phyloP scores from a whole-genome alignment of 2,113 vertebrate genomes.

The Micronycteris hirsuta region DNA sequence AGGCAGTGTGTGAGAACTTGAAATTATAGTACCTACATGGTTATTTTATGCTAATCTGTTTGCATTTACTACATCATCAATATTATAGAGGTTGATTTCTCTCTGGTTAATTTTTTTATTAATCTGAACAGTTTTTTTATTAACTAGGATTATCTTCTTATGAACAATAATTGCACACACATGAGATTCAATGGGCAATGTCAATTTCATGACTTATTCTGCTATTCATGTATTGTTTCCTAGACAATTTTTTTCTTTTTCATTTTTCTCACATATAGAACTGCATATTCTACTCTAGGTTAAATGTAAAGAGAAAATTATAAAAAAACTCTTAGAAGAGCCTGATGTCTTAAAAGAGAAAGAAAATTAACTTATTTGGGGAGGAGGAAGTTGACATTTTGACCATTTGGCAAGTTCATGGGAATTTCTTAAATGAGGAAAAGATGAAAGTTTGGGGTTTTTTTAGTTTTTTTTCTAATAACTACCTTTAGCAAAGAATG shows the following conservation, averaged over 20 bases:
- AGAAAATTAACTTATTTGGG: not conserved
- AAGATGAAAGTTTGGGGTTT: not conserved
- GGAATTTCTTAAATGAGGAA: not conserved
- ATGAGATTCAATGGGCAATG: not conserved
- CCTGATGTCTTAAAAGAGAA: not conserved
- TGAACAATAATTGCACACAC: not conserved
- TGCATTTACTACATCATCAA: not conserved
- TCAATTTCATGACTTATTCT: not conserved
- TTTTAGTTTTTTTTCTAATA: not conserved
- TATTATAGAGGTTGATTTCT: not conserved
- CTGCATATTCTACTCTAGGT: not conserved
- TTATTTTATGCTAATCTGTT: not conserved
- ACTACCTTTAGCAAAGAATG: not conserved
- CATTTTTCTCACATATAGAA: not conserved
- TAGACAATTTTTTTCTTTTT: not conserved
- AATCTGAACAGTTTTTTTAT: not conserved
- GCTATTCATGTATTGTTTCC: not conserved
- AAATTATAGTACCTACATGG: not conserved
- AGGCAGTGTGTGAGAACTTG: not conserved
- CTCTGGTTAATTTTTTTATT: not conserved
- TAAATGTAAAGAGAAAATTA: not conserved
- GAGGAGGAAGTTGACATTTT: not conserved
- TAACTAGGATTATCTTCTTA: not conserved
- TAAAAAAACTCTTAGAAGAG: not conserved
- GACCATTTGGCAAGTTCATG: not conserved